Conservation (phyloP, 2,888 invertebrate genomes). For the Corythucha ciliata region DNA sequence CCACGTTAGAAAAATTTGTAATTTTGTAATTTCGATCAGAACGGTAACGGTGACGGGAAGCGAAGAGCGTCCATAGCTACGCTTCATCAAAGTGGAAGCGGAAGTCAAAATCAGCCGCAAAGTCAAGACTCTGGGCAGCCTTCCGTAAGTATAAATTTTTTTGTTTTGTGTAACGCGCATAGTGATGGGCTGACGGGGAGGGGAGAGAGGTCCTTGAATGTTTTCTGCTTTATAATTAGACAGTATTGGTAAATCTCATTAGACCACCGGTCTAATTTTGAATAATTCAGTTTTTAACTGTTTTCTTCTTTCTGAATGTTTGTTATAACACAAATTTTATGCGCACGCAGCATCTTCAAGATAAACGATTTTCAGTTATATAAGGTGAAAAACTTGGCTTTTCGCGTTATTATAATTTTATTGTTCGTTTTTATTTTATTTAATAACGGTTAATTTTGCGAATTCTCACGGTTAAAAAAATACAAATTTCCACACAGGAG, state of each 20-base stretch:
- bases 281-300: slow-evolving; percentile 4
- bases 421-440: slow-evolving; percentile 3
- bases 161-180: no score
- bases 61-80: slow-evolving; percentile 33
- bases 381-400: slow-evolving; percentile 23
- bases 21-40: no score
- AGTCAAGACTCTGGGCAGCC: no score
- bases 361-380: slow-evolving; percentile 27
- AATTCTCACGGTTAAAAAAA: not conserved
- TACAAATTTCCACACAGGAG: slow-evolving; percentile 17
- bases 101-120: slow-evolving; percentile 25
- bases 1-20: no score
- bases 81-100: slow-evolving; percentile 28
- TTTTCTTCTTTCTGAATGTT: no score
- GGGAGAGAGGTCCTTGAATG: no score
- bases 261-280: not conserved
- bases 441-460: not conserved
- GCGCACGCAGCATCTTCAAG: slow-evolving; percentile 25
- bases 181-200: no score
- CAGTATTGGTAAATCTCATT: no score
- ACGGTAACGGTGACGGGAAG: slow-evolving; percentile 26
- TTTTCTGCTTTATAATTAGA: no score
- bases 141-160: slow-evolving; percentile 27
- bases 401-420: slow-evolving; percentile 3
- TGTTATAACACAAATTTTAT: no score